Conservation (phyloP, 2,797 vertebrate genomes). For the Eidolon dupreanum region DNA sequence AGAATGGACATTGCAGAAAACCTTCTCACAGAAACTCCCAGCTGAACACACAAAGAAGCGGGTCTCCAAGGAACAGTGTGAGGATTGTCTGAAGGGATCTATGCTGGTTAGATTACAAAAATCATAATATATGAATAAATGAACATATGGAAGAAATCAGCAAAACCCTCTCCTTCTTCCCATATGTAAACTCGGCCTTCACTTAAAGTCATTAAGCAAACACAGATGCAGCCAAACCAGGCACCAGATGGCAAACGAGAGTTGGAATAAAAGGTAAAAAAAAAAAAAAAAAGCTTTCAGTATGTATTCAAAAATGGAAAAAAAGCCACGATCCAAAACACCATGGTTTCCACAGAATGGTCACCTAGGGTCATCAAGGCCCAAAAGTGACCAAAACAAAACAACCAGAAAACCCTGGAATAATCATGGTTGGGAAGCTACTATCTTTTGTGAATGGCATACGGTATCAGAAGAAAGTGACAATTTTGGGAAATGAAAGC, state of each 20-base stretch:
- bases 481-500: neutral
- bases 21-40: slow-evolving; percentile 73
- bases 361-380: slow-evolving; percentile 41
- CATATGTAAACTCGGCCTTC: slow-evolving; percentile 85
- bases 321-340: slow-evolving; percentile 64
- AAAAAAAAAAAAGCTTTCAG: slow-evolving; percentile 54
- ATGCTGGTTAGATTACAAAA: slow-evolving; percentile 81
- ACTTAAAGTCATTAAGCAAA: slow-evolving; percentile 87
- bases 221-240: slow-evolving; percentile 82
- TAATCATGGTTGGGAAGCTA: neutral
- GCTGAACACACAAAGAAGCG: slow-evolving; percentile 77
- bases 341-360: slow-evolving; percentile 57
- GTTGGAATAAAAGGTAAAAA: slow-evolving; percentile 73
- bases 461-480: neutral
- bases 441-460: neutral
- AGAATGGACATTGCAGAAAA: slow-evolving; percentile 55
- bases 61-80: slow-evolving; percentile 53
- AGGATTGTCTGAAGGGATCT: slow-evolving; percentile 75
- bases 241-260: slow-evolving; percentile 87
- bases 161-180: slow-evolving; percentile 81
- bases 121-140: slow-evolving; percentile 84
- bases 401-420: neutral
- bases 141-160: slow-evolving; percentile 89
- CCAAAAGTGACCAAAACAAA: slow-evolving; percentile 29
- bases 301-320: slow-evolving; percentile 67